phyloP scores from a whole-genome alignment of 2,888 invertebrate genomes.

The Ptychoptera contaminata region DNA sequence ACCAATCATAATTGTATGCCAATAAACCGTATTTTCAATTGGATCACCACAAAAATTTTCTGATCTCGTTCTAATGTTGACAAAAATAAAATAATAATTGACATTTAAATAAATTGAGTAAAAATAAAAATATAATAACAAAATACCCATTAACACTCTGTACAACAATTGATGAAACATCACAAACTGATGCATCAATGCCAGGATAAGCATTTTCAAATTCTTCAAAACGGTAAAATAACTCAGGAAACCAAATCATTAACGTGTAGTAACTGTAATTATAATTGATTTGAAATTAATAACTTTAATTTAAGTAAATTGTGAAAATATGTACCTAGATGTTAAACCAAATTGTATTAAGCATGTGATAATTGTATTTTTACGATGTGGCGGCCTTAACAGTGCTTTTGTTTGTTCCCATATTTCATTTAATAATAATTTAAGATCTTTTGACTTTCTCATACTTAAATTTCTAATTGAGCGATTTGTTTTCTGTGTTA shows the following conservation, averaged over 20 bases:
- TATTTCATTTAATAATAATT: conserved; percentile 49
- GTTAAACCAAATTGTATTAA: conserved; percentile 71
- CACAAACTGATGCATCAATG: conserved; percentile 56
- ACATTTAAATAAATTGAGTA: background rate
- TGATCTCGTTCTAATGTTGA: background rate
- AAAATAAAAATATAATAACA: background rate
- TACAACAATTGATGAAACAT: conserved; percentile 51
- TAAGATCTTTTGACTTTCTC: conserved; percentile 55
- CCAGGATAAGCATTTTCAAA: conserved; percentile 51
- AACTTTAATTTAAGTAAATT: background rate
- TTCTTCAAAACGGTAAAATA: conserved; percentile 69
- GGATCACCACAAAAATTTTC: conserved; percentile 46
- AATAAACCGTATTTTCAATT: conserved; percentile 50
- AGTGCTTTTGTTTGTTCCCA: conserved; percentile 60
- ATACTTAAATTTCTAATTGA: conserved; percentile 53
- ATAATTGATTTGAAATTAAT: background rate
- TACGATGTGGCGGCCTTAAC: conserved; percentile 56
- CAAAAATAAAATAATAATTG: background rate
- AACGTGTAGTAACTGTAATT: conserved; percentile 68
- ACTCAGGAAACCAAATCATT: conserved; percentile 85
- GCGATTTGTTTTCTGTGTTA: conserved; percentile 45
- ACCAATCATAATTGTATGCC: conserved; percentile 64
- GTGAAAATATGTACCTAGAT: conserved; percentile 37
- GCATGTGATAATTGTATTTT: conserved; percentile 60
- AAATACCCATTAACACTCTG: conserved; percentile 23